phyloP scores from a whole-genome alignment of 2,888 invertebrate genomes.

The Hyppa rectilinea region DNA sequence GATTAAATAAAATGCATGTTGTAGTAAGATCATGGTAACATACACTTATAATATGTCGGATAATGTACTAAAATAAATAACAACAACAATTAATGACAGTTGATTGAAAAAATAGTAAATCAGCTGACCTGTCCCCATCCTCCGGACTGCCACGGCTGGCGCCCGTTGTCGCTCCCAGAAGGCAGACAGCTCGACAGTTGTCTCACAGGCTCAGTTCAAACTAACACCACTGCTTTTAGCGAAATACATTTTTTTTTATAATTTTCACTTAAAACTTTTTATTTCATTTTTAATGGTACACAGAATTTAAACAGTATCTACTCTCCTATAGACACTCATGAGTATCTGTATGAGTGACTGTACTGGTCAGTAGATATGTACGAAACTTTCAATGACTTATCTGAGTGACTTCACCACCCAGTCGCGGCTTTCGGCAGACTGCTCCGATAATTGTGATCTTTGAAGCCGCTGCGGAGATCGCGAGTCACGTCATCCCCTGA shows the following conservation, averaged over 20 bases:
- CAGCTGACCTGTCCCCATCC: conserved; percentile 93
- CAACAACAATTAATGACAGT: conserved; percentile 14
- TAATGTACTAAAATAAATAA: background rate
- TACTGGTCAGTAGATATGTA: conserved; percentile 64
- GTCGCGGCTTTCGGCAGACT: conserved; percentile 90
- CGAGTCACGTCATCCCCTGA: conserved; percentile 91
- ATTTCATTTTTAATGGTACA: conserved; percentile 19
- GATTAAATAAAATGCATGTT: background rate
- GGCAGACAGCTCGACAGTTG: conserved; percentile 86
- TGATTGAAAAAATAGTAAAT: conserved; percentile 11
- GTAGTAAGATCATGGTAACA: background rate
- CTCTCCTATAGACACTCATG: conserved; percentile 37
- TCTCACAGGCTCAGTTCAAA: conserved; percentile 50
- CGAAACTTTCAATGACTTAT: conserved; percentile 80
- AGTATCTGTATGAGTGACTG: no score
- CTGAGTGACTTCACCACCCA: conserved; percentile 85
- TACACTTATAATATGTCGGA: background rate
- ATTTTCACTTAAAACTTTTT: conserved; percentile 50
- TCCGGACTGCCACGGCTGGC: conserved; percentile 91
- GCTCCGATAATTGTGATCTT: conserved; percentile 90
- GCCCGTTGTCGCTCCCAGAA: conserved; percentile 92
- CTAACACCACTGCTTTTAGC: conserved; percentile 47
- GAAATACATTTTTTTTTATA: conserved; percentile 52
- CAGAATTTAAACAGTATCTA: conserved; percentile 27
- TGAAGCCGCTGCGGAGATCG: conserved; percentile 89